Evolutionary conservation across 2,888 invertebrate genomes (phyloP), one percentile per base, ranked within the genome.

Genomic region (Orgyia antiqua): DNA sequence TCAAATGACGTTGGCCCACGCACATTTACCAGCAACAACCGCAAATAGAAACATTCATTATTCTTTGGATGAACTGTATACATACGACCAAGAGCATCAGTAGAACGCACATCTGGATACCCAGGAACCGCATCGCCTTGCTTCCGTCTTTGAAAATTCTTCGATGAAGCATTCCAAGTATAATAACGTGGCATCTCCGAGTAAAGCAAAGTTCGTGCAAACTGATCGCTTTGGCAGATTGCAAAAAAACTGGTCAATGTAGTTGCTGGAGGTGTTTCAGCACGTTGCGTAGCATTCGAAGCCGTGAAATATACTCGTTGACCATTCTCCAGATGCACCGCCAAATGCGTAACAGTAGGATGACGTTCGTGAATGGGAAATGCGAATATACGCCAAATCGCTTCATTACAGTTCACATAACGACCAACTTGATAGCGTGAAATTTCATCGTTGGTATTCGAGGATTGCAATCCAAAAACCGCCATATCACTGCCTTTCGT

Each of bases 201-300:
- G 33, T 51, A 55, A 30, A 51, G 42, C 38, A 57, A 42, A 27
- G 51, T 51, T 27, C 39, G 39, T 24, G 53, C 51, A 27, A 52
- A 57, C 19, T 26, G 19, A 47, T 54, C 48, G 26, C 29, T 47
- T 45, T 51, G 31, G 36, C 52, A 49, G 7, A 50, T 28, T 29
- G 41, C 2, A 36, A 56, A 56, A 30, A 50, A 51, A 37, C 42
- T 39, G 29, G 48, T 45, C 17, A 51, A 39, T 44, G 50, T 50
- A 3, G 49, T 51, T 25, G 31, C 17, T 15, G 49, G 44, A 36
- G 45, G 47, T 28, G 12, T 39, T 44, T 38, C 37, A 29, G 40
- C 42, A 30, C 43, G 39, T 18, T 51, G 36, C 18, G 21, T 30
- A 19, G 39, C 49, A 28, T 44, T 53, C 10, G 17, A 23, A 10